A percentile compares a stretch with the other conserved stretches of the same genome.
Conservation (phyloP, 2,797 vertebrate genomes). For the Fundulus diaphanus region DNA sequence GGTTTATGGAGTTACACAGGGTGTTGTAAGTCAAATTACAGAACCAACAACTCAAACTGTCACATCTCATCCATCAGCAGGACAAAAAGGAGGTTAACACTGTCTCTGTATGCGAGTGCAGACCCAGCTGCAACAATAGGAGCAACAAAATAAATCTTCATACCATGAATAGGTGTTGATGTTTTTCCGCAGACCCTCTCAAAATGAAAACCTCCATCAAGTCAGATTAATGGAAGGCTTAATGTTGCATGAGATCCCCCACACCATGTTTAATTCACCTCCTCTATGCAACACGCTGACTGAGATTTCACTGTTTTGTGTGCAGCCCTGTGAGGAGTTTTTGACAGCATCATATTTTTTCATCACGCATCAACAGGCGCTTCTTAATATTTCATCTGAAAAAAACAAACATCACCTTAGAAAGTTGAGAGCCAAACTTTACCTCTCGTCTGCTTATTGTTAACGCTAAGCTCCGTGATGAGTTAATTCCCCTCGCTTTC, state of each 20-base stretch:
- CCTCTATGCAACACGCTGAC: background rate
- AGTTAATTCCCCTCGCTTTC: conserved; percentile 17
- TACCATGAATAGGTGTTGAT: background rate
- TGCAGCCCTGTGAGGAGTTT: background rate
- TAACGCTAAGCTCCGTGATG: conserved; percentile 23
- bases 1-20: background rate
- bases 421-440: conserved; percentile 49
- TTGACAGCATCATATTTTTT: conserved; percentile 57
- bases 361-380: conserved; percentile 34
- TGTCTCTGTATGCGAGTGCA: background rate
- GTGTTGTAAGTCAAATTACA: conserved; percentile 1
- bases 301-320: no score
- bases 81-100: background rate
- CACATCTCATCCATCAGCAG: background rate
- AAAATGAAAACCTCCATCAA: conserved; percentile 5
- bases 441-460: conserved; percentile 33
- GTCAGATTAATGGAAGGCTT: conserved; percentile 20
- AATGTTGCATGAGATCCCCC: conserved; percentile 30
- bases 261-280: conserved; percentile 38
- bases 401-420: conserved; percentile 5
- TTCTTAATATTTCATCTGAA: conserved; percentile 5
- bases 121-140: background rate
- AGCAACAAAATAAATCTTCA: background rate
- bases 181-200: background rate
- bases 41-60: background rate